A percentile compares a stretch with the other conserved stretches of the same genome.
These are phyloP conservation scores for Rhinogobio ventralis DNA, from an alignment of 2,797 vertebrate genomes.

Conservation along the genomic window DNA sequence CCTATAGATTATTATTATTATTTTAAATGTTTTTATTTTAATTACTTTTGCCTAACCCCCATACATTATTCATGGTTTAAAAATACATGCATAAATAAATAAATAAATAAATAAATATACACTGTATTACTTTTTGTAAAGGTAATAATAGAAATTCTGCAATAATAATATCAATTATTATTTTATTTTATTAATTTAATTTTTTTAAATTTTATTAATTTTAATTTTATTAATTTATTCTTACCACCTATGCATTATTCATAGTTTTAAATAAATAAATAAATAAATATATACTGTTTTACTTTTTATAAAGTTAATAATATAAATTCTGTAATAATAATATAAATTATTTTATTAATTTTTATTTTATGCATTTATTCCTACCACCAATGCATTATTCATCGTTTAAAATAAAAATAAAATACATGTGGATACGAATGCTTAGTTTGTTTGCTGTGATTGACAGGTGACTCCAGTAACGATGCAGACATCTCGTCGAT, in stretches of 20 bases:
- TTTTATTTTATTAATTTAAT: too few relatives aligned
- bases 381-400: neutral
- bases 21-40: too few relatives aligned
- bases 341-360: neutral
- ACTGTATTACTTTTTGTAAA: too few relatives aligned
- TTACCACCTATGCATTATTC: neutral
- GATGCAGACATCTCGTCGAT: slow-evolving; percentile 77
- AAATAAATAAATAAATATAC: too few relatives aligned
- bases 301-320: neutral
- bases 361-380: neutral
- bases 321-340: neutral
- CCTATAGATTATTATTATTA: too few relatives aligned
- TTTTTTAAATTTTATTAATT: neutral
- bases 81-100: too few relatives aligned
- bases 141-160: too few relatives aligned
- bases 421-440: neutral
- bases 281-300: too few relatives aligned
- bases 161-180: too few relatives aligned
- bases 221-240: neutral
- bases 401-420: neutral
- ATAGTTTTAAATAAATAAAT: neutral
- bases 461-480: slow-evolving; percentile 51
- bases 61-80: too few relatives aligned
- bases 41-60: too few relatives aligned
- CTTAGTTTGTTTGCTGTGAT: neutral